These are phyloP conservation scores for Eupeodes latifasciatus DNA, from an alignment of 2,888 invertebrate genomes.

Conservation along the genomic window DNA sequence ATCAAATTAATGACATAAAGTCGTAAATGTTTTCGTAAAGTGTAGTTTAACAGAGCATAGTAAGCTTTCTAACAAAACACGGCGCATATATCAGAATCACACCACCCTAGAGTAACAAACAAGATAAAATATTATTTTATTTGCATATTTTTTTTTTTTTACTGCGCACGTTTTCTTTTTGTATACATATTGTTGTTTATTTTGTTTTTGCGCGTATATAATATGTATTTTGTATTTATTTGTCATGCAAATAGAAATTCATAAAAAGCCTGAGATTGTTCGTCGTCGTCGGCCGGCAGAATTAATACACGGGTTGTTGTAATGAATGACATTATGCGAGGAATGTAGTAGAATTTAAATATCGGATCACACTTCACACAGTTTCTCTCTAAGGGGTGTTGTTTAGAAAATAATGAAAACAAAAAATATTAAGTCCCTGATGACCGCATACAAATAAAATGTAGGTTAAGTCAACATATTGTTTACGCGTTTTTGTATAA, in stretches of 20 bases:
- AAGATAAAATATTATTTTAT: conserved; percentile 54
- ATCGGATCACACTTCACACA: conserved; percentile 18
- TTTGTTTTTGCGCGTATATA: conserved; percentile 2
- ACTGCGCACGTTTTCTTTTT: conserved; percentile 33
- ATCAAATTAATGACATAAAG: too few species aligned
- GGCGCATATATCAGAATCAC: conserved; percentile 24
- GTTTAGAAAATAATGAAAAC: neutral
- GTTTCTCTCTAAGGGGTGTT: conserved; percentile 27
- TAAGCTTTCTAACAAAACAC: conserved; percentile 20
- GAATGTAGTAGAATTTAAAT: conserved; percentile 57
- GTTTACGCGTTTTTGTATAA: conserved; percentile 27
- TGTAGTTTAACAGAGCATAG: neutral
- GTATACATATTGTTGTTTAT: neutral
- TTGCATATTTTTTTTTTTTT: conserved; percentile 36
- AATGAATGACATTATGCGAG: conserved; percentile 42
- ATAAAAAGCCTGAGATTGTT: conserved; percentile 56
- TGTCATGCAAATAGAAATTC: conserved; percentile 62
- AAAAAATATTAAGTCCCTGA: conserved; percentile 31
- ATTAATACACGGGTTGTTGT: conserved; percentile 35
- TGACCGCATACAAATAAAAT: conserved; percentile 25
- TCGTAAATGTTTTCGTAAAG: neutral
- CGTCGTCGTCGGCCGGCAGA: conserved; percentile 19
- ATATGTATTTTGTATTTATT: conserved; percentile 20
- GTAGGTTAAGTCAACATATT: conserved; percentile 51
- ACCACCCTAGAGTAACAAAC: conserved; percentile 36